Conservation (phyloP, 2,888 invertebrate species). For the Lasioglossum figueresi region DNA sequence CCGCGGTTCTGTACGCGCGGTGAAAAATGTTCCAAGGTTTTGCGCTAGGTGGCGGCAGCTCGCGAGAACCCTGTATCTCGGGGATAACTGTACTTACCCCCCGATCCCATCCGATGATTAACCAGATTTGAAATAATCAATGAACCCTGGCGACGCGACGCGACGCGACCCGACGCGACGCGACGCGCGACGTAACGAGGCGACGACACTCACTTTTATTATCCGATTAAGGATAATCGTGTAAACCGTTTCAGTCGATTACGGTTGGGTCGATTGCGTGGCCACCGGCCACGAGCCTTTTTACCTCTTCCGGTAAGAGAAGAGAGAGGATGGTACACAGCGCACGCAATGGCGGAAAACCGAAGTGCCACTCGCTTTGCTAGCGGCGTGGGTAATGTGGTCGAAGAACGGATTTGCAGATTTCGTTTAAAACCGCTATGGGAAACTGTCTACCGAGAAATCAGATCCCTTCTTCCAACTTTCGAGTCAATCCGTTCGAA, state of each 20-base stretch:
- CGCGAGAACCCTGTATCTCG: constrained; percentile 46
- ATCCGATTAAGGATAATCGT: constrained; percentile 20
- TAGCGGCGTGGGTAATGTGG: constrained; percentile 38
- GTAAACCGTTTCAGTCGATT: constrained; percentile 16
- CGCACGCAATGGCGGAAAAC: constrained; percentile 15
- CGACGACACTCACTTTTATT: neutral
- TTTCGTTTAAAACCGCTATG: neutral
- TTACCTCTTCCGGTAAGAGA: constrained; percentile 44
- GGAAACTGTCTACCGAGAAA: neutral
- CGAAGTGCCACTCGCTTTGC: neutral
- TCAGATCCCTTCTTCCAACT: neutral
- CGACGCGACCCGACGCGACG: neutral
- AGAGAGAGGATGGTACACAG: constrained; percentile 26
- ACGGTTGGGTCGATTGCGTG: constrained; percentile 20
- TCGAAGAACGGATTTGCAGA: neutral
- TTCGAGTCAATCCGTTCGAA: neutral
- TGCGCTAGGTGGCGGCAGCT: constrained; percentile 73
- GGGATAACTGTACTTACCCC: constrained; percentile 52
- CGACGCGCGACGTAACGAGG: neutral
- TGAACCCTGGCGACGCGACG: neutral
- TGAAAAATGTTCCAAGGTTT: constrained; percentile 62
- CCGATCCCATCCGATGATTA: constrained; percentile 30
- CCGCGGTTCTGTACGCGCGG: neutral
- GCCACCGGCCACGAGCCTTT: neutral
- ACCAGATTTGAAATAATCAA: constrained; percentile 50